Conservation (phyloP, 1,140 invertebrate genomes). For the Apis cerana region DNA sequence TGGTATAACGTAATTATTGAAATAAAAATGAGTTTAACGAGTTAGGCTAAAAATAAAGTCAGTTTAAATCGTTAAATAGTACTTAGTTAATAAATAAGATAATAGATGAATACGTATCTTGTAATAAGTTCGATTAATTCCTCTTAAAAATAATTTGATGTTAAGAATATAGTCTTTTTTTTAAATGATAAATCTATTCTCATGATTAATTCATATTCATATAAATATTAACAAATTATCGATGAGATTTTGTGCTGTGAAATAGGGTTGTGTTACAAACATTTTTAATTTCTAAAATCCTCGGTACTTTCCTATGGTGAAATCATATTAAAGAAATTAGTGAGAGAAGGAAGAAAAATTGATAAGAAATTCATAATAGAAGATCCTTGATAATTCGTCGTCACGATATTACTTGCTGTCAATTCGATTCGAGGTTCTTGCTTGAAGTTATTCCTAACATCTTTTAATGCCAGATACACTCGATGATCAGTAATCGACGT, state of each 20-base stretch:
- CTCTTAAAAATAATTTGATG: background rate
- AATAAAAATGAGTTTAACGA: too few species aligned
- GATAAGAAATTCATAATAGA: background rate
- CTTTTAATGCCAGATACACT: background rate
- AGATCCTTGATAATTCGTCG: slow-evolving; percentile 37
- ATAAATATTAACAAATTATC: background rate
- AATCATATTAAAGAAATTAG: background rate
- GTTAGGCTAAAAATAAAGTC: too few species aligned
- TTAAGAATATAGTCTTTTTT: background rate
- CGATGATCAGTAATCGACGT: background rate
- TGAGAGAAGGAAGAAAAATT: background rate
- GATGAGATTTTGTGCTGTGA: slow-evolving; percentile 25
- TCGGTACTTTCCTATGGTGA: background rate
- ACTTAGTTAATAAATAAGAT: background rate
- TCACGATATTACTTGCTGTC: background rate
- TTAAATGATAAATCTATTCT: background rate
- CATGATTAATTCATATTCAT: background rate
- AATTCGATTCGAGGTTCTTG: slow-evolving; percentile 4
- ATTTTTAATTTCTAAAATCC: background rate
- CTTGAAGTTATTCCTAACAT: background rate
- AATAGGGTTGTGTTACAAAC: slow-evolving; percentile 1
- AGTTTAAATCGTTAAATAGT: background rate
- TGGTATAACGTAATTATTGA: too few species aligned
- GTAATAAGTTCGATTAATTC: background rate
- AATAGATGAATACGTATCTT: background rate